Conservation (phyloP, 1,140 invertebrate genomes). For the Drosophila novamexicana region DNA sequence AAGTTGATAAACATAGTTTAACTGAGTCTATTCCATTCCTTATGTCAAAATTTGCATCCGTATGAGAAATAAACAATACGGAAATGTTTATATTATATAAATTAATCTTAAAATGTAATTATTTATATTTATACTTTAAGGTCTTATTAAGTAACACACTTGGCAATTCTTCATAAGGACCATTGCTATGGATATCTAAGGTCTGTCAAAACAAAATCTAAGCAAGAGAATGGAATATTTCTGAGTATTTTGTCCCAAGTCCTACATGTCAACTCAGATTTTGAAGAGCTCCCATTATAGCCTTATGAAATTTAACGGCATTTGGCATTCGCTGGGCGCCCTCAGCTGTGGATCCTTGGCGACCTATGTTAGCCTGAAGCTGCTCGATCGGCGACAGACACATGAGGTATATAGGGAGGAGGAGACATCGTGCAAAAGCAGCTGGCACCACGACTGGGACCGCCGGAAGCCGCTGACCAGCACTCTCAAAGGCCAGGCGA, state of each 20-base stretch:
- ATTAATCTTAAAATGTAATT: too few relatives aligned
- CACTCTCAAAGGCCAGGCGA: slow-evolving; percentile 39
- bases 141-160: too few relatives aligned
- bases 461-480: slow-evolving; percentile 86
- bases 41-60: too few relatives aligned
- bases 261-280: slow-evolving; percentile 2
- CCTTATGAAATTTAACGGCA: slow-evolving; percentile 33
- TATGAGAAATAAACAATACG: too few relatives aligned
- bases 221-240: too few relatives aligned
- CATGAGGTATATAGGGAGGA: neutral
- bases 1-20: too few relatives aligned
- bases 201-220: too few relatives aligned
- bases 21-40: too few relatives aligned
- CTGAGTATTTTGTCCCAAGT: neutral
- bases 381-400: slow-evolving; percentile 27
- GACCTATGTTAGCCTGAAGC: slow-evolving; percentile 39
- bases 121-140: too few relatives aligned
- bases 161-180: too few relatives aligned
- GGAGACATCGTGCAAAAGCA: slow-evolving; percentile 69
- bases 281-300: neutral
- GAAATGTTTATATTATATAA: too few relatives aligned
- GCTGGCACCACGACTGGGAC: slow-evolving; percentile 95
- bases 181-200: too few relatives aligned
- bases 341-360: slow-evolving; percentile 53
- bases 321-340: slow-evolving; percentile 46